Evolutionary conservation across 1,140 invertebrate genomes (phyloP), one percentile per base, ranked within the genome.

Genomic region (Leucophenga varia): DNA sequence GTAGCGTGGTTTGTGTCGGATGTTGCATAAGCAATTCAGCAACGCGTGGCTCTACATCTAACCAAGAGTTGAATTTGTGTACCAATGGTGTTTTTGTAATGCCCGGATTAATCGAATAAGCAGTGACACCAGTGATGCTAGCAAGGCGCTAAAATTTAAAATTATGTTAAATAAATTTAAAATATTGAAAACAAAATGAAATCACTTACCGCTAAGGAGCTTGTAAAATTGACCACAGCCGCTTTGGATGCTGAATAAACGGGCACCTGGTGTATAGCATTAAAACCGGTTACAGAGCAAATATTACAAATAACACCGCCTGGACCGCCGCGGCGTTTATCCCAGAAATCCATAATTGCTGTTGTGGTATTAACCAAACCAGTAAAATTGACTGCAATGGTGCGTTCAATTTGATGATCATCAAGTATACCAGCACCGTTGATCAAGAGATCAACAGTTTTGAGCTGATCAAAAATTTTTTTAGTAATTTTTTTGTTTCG

Each of bases 221-320:
- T 58, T 18, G 77, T 80, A 44, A 77, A 77, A 30, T 76, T 78
- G 16, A 79, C 55, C 9, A 80, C 72, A 22, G 72, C 77, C 41
- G 77, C 74, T 53, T 81, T 81, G 6, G 77, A 75, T 14, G 73
- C 78, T 3, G 54, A 56, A 54, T 81, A 81, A 2, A 77, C 61
- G 1, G 80, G 79, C 38, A 67, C 49, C 47, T 63, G 57, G 36
- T 64, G 60, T 19, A 67, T 64, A 37, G 70, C 49, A 41, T 65
- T 70, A 38, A 82, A 76, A 22, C 84, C 83, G 43, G 79, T 71
- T 47, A 84, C 79, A 3, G 85, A 85, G 10, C 81, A 78, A 19
- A 85, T 67, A 49, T 87, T 87, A 10, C 85, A 78, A 25, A 88
- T 79, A 3, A 82, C 78, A 17, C 82, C 84, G 38, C 85, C 85